These are phyloP conservation scores for Madoqua kirkii DNA, from an alignment of 2,113 vertebrate genomes.

Conservation along the genomic window DNA sequence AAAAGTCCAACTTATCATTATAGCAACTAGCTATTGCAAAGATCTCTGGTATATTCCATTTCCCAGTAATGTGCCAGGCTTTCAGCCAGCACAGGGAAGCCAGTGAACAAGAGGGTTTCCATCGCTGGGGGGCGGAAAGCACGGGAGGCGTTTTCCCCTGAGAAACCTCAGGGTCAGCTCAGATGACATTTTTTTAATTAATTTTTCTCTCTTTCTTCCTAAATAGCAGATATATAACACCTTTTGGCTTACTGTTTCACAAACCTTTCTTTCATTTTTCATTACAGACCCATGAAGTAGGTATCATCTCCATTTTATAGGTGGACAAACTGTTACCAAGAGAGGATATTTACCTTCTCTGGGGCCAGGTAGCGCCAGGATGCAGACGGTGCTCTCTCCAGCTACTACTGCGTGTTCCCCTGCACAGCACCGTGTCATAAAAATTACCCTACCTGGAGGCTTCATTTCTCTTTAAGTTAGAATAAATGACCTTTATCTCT, in stretches of 20 bases:
- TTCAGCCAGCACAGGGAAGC: neutral
- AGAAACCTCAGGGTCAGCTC: neutral
- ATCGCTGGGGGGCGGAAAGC: neutral
- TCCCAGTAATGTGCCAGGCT: neutral
- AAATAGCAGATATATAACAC: neutral
- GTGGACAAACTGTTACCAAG: neutral
- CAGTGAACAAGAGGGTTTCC: neutral
- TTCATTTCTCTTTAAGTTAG: conserved; percentile 26
- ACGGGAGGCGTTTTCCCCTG: neutral
- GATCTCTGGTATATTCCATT: neutral
- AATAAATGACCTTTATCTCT: conserved; percentile 43
- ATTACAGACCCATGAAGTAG: neutral
- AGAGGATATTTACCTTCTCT: neutral
- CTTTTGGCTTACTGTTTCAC: neutral
- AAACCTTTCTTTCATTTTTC: neutral
- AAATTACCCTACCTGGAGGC: neutral
- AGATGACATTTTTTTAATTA: neutral
- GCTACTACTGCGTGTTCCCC: neutral
- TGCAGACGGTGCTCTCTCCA: neutral
- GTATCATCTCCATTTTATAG: neutral
- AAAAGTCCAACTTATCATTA: neutral
- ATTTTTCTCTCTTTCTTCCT: neutral
- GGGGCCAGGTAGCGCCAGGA: neutral
- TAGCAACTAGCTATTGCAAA: neutral
- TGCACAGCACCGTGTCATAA: neutral